Conservation (phyloP, 1,140 invertebrate genomes). For the Andricus grossulariae region DNA sequence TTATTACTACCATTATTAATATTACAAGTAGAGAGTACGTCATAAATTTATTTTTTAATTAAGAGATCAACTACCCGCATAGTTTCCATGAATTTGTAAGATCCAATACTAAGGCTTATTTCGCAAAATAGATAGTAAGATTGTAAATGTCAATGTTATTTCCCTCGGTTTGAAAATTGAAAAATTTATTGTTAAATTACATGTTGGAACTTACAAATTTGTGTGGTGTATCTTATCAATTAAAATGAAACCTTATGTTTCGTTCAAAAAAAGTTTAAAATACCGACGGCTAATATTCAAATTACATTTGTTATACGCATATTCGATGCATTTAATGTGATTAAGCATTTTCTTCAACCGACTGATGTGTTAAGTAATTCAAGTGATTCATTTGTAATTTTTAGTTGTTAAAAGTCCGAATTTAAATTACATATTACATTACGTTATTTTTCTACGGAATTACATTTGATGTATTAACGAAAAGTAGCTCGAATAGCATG, state of each 20-base stretch:
- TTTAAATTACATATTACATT: conserved; percentile 19
- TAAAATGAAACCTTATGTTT: not conserved
- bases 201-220: conserved; percentile 14
- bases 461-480: conserved; percentile 3
- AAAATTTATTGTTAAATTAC: not conserved
- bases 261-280: not conserved
- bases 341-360: not conserved
- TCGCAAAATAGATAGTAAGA: not conserved
- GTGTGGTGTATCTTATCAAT: not conserved
- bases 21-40: conserved; percentile 3
- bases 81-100: conserved; percentile 4
- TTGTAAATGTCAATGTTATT: conserved; percentile 1
- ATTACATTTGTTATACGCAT: not conserved
- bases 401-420: not conserved
- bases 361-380: conserved; percentile 27
- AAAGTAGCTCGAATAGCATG: not conserved
- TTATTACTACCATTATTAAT: conserved; percentile 13
- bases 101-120: not conserved
- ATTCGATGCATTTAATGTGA: not conserved
- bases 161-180: not conserved
- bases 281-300: not conserved
- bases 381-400: not conserved
- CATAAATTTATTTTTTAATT: too few relatives aligned
- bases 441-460: conserved; percentile 24
- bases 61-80: not conserved